phyloP scores from a whole-genome alignment of 2,113 vertebrate genomes.

The Phalacrocorax aristotelis region DNA sequence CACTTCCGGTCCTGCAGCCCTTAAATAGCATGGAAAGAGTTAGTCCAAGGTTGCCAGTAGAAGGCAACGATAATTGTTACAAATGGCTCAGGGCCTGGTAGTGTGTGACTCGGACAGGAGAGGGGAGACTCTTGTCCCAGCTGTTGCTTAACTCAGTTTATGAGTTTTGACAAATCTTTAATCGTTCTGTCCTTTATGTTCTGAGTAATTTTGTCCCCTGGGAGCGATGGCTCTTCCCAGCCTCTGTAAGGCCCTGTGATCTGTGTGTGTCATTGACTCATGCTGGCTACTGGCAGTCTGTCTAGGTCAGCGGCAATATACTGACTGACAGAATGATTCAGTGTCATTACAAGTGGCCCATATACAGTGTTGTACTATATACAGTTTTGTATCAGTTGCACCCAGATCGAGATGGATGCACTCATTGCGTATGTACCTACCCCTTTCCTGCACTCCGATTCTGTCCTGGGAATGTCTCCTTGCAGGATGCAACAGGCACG shows the following conservation, averaged over 20 bases:
- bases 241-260: not conserved
- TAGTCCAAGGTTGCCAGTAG: slow-evolving; percentile 16
- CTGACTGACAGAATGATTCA: not conserved
- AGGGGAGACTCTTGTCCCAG: not conserved
- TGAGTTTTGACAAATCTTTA: not conserved
- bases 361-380: too few species aligned
- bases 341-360: not conserved
- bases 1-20: not conserved
- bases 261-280: not conserved
- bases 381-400: not conserved
- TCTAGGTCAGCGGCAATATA: not conserved
- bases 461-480: not conserved
- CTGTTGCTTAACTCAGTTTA: not conserved
- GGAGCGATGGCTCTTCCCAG: not conserved
- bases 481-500: not conserved
- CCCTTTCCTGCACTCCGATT: not conserved
- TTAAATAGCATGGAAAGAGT: slow-evolving; percentile 57
- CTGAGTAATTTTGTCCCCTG: not conserved
- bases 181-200: not conserved
- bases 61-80: not conserved
- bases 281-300: not conserved
- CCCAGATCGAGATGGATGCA: not conserved
- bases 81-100: not conserved
- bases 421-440: rapidly evolving
- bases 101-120: not conserved